Evolutionary conservation across 2,113 vertebrate genomes (phyloP), one percentile per base, ranked within the genome.

Genomic region (Poecile atricapillus): DNA sequence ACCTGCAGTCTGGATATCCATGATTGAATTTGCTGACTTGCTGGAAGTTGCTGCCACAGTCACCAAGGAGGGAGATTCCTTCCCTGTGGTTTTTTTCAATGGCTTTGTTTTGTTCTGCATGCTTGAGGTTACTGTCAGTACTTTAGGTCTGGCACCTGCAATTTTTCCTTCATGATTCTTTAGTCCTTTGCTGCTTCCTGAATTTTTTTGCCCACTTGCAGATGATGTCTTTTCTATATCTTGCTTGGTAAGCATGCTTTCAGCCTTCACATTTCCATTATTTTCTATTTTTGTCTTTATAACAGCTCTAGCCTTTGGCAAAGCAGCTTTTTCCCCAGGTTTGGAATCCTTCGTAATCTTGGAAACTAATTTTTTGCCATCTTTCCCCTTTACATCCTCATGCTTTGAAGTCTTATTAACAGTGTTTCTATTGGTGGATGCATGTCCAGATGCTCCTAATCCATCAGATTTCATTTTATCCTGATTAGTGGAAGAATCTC

Each of bases 401-500:
- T 97, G 97, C 53, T 99, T 99, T 89, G 97, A 97, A 64, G 97
- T 75, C 97, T 98, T 99, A 95, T 82, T 98, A 78, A 98, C 69
- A 92, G 95, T 88, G 70, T 91, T 98, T 94, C 98, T 98, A 4
- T 97, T 95, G 96, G 95, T 95, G 68, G 97, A 96, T 73, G 98
- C 93, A 71, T 98, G 98, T 90, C 98, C 98, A 89, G 98, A 98
- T 82, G 98, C 97, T 94, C 98, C 98, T 95, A 99, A 97, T 91
- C 98, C 98, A 98, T 99, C 99, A 31, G 99, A 99, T 98, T 99
- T 99, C 99, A 99, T 99, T 97, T 98, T 99, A 97, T 98, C 97
- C 67, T 58, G 97, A 97, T 94, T 95, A 94, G 84, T 70, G 88
- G 97, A 97, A 87, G 79, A 90, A 92, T 77, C 49, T 94, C 83